Evolutionary conservation across 2,888 invertebrate genomes (phyloP).

Genomic region (Hybos culiciformis): DNA sequence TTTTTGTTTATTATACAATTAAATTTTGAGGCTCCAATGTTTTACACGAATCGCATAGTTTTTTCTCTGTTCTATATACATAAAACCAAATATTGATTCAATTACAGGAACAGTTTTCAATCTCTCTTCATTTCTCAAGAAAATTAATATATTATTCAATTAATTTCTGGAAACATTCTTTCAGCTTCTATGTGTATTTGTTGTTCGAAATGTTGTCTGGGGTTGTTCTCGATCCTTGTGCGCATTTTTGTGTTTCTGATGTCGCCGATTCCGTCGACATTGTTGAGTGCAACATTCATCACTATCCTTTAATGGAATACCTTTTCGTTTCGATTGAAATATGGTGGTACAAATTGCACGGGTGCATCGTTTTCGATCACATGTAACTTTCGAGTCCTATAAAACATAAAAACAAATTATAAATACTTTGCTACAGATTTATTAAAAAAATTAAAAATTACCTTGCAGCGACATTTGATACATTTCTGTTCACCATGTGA

Average conservation of each 20-base stretch:
- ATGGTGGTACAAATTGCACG: conserved; percentile 50
- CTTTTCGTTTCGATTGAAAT: conserved; percentile 37
- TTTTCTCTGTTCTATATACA: too few species aligned
- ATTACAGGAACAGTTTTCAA: too few species aligned
- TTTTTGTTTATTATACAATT: too few species aligned
- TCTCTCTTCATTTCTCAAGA: too few species aligned
- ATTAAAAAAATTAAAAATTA: conserved; percentile 33
- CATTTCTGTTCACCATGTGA: conserved; percentile 81
- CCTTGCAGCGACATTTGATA: conserved; percentile 83
- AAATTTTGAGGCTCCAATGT: too few species aligned
- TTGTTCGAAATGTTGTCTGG: conserved; percentile 10
- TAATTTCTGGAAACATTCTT: too few species aligned
- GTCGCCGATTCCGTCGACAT: conserved; percentile 31
- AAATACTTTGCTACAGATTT: neutral
- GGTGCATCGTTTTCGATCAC: conserved; percentile 70
- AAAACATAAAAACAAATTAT: conserved; percentile 19
- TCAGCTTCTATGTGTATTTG: conserved; percentile 7
- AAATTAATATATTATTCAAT: too few species aligned
- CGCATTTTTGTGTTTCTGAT: conserved; percentile 31
- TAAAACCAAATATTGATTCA: too few species aligned
- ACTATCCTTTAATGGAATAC: conserved; percentile 35
- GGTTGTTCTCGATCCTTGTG: conserved; percentile 20
- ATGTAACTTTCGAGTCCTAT: conserved; percentile 68
- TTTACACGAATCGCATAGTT: too few species aligned
- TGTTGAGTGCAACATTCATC: conserved; percentile 35